Base-by-base conservation (phyloP, 2,888 invertebrate genomes). In the Parochlus steinenii region DNA sequence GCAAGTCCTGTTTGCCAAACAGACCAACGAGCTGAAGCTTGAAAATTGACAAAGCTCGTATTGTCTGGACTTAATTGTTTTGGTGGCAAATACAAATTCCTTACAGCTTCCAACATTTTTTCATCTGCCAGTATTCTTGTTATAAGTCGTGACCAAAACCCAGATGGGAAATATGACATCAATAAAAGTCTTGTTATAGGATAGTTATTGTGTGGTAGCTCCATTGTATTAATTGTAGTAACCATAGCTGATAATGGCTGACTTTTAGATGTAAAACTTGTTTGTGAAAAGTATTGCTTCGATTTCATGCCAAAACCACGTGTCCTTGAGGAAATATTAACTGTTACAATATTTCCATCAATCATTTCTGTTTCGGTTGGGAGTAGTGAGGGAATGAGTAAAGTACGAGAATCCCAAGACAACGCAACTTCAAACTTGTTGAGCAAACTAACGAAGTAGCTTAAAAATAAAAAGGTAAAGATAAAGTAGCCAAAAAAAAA, bases 341-440 rank as follows among this genome's bases (percentile, higher is more conserved):
- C 52, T 3, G 49, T 52, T n/a, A 57, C 56, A 3, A 54, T 52
- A 3, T 46, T 44, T 35, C 50, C 51, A 8, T 51, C 49, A 3
- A 44, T 46, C 11, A 45, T 42, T 43, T 77, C 73, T 46, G 81
- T 81, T 47, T 76, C 75, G 0, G 74, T 71, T 0, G 97, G 95
- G 40, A 97, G 61, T 18, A 97, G 64, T 0, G 92, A 90, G 6
- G 97, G 95, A 39, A 98, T 83, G 39, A 98, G 61, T 3, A 92
- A 58, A 11, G 87, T 82, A 15, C 92, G 62, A 11, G 81, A 79
- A 54, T 97, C 95, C 87, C 93, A 97, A 16, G 90, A 86, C 36
- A 98, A 62, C 0, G 95, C 97, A 37, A 98, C 80, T 61, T 97
- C 97, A 59, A 95, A 97, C 63, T 97, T 97, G 61, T 89, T 89